Conservation (phyloP, 2,888 invertebrate species). For the Euplexia lucipara region DNA sequence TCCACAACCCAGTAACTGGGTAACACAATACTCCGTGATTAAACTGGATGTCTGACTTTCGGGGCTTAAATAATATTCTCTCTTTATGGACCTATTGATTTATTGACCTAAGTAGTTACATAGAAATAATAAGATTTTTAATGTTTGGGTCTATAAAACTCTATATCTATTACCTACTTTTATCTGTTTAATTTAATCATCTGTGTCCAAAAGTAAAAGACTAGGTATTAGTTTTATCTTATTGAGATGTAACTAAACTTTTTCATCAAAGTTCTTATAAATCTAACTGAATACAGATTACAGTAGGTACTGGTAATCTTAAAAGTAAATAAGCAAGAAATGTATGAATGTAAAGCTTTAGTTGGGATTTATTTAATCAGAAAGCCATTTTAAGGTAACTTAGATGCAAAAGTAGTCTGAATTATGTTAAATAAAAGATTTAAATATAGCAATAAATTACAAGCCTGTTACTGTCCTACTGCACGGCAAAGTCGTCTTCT, state of each 20-base stretch:
- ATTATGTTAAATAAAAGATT: not conserved
- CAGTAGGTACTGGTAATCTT: not conserved
- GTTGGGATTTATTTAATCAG: slow-evolving; percentile 13
- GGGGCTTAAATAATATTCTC: too few species aligned
- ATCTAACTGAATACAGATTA: slow-evolving; percentile 17
- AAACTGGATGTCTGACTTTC: too few species aligned
- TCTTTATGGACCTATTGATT: too few species aligned
- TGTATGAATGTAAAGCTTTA: not conserved
- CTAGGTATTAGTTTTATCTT: not conserved
- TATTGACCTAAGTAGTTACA: too few species aligned
- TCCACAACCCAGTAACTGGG: too few species aligned
- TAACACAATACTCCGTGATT: too few species aligned
- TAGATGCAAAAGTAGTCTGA: not conserved
- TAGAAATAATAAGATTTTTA: too few species aligned
- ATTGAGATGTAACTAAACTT: not conserved
- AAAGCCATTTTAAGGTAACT: not conserved
- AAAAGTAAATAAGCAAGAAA: slow-evolving; percentile 11
- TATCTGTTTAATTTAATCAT: not conserved
- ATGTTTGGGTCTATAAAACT: not conserved
- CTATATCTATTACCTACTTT: not conserved
- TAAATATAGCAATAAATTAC: too few species aligned
- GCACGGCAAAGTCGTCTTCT: too few species aligned
- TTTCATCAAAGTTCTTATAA: slow-evolving; percentile 3
- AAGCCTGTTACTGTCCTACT: too few species aligned
- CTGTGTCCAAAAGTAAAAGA: not conserved